A percentile compares a stretch with the other conserved stretches of the same genome.
Conservation (phyloP, 2,113 vertebrate species). For the Ovibos moschatus region DNA sequence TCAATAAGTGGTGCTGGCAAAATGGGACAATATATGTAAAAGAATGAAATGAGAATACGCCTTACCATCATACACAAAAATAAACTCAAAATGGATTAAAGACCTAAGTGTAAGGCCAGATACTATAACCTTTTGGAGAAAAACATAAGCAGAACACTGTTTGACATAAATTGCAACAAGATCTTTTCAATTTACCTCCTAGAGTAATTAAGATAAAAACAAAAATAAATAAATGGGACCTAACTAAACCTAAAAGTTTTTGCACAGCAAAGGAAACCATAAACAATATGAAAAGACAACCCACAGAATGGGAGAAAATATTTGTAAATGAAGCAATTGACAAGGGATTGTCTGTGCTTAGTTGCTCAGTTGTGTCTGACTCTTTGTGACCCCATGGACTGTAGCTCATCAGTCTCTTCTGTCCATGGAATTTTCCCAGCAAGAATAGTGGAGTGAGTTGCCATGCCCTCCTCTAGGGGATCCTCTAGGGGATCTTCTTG, state of each 20-base stretch:
- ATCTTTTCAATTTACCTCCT: neutral
- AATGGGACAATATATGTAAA: neutral
- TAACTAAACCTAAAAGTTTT: neutral
- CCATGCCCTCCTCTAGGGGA: neutral
- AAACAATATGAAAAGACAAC: neutral
- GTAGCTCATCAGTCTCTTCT: neutral
- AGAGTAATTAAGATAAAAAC: neutral
- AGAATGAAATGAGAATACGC: neutral
- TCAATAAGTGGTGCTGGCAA: neutral
- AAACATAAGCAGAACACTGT: neutral
- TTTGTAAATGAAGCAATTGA: neutral
- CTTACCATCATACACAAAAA: neutral
- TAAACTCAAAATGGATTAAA: neutral
- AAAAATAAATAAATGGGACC: neutral
- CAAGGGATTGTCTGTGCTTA: neutral
- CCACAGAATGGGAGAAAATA: neutral
- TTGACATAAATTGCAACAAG: neutral
- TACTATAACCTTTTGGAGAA: neutral
- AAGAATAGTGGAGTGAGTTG: neutral
- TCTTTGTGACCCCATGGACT: neutral
- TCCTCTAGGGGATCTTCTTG: neutral
- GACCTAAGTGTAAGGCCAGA: neutral
- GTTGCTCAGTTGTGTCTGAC: neutral
- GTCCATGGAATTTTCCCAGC: neutral
- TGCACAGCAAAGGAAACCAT: neutral